Evolutionary conservation across 1,140 invertebrate species (phyloP), one percentile per base, ranked within the genome.

Genomic region (Eriosoma lanigerum): DNA sequence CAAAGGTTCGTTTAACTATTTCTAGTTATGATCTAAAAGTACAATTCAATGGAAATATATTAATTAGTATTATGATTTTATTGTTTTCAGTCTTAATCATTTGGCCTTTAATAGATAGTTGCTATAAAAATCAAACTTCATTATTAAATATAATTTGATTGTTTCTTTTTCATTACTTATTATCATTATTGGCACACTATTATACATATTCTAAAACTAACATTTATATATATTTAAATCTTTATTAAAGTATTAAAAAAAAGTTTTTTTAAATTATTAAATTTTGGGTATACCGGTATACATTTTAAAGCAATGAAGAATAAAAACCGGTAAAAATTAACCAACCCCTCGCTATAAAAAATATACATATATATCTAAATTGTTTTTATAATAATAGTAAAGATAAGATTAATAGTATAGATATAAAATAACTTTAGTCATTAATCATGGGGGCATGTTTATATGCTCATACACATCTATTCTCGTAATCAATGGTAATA

Each of bases 61-160:
- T 10, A 13, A 76, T 44, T 58, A 56, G 54, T 56, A n/a, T n/a
- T n/a, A 52, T 29, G 68, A 13, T 72, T 50, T 72, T n/a, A n/a
- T n/a, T n/a, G n/a, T 58, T 62, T 78, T 78, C 75, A 78, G 75
- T 78, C 75, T 78, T 78, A 26, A 56, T 78, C 75, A 38, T 78
- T 78, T 78, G 75, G 56, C 54, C 56, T 62, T 72, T n/a, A 32
- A 48, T 60, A 78, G 9, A 78, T 78, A 46, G 44, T 9, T 76
- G 29, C 73, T 76, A 26, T 24, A 54, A 60, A 58, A 44, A 60
- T 32, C 54, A 62, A 48, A 58, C 56, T 19, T 50, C 5, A 52
- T 58, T 75, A 52, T 54, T 52, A 48, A 73, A 52, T 52, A 56
- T 21, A 75, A 56, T 75, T 75, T 56, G 72, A 75, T 75, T 75